Evolutionary conservation across 1,140 invertebrate genomes (phyloP).

Genomic region (Meloidogyne chitwoodi): DNA sequence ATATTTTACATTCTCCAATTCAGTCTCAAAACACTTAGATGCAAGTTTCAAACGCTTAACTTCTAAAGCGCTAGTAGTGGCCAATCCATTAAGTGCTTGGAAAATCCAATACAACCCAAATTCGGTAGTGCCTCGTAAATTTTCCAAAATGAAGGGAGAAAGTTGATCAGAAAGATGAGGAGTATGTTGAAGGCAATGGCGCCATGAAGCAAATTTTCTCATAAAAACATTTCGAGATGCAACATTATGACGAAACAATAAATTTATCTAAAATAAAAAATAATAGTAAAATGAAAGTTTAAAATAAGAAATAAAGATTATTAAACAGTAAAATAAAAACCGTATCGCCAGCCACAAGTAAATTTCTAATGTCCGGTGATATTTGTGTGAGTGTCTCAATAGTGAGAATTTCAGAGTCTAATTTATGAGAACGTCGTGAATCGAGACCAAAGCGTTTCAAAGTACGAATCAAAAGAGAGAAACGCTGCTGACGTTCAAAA

Average conservation of each 20-base stretch:
- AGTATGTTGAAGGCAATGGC: slow-evolving; percentile 1
- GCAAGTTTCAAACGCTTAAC: neutral
- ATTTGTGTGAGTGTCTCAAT: slow-evolving; percentile 17
- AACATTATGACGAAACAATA: slow-evolving; percentile 24
- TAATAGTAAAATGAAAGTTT: too few relatives aligned
- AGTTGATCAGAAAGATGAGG: slow-evolving; percentile 32
- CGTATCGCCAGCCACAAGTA: neutral
- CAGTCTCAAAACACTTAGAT: neutral
- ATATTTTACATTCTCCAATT: neutral
- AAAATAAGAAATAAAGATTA: neutral
- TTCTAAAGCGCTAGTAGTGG: neutral
- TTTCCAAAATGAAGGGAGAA: slow-evolving; percentile 24
- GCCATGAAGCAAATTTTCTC: slow-evolving; percentile 22
- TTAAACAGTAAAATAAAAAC: neutral
- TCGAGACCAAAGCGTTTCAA: slow-evolving; percentile 22
- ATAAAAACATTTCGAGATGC: slow-evolving; percentile 40
- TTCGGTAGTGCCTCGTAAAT: slow-evolving; percentile 38
- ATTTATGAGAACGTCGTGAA: slow-evolving; percentile 19
- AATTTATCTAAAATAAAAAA: slow-evolving; percentile 14
- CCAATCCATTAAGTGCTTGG: slow-evolving; percentile 18
- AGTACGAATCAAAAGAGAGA: slow-evolving; percentile 28
- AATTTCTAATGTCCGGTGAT: neutral
- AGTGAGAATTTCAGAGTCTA: slow-evolving; percentile 33
- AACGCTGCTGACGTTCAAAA: slow-evolving; percentile 34
- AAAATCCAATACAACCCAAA: slow-evolving; percentile 37